Evolutionary conservation across 2,888 invertebrate genomes (phyloP).

Genomic region (Monopis laevigella): DNA sequence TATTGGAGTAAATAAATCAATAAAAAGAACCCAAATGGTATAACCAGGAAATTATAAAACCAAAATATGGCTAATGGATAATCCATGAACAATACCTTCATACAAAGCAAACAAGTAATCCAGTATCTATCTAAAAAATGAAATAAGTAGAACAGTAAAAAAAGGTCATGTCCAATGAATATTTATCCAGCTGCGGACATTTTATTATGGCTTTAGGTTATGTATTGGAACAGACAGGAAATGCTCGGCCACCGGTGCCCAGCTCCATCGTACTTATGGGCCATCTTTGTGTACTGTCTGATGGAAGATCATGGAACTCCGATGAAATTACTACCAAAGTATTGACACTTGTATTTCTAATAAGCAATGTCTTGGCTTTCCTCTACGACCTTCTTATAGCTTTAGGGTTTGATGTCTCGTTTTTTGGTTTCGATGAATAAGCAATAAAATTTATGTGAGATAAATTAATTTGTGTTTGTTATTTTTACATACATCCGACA

Average conservation of each 20-base stretch:
- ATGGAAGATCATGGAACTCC: conserved; percentile 31
- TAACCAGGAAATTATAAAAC: too few species aligned
- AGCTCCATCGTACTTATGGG: conserved; percentile 45
- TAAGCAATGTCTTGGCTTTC: conserved; percentile 39
- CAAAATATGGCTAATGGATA: too few species aligned
- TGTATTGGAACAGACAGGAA: conserved; percentile 37
- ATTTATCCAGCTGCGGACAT: conserved; percentile 42
- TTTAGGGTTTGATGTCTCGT: conserved; percentile 11
- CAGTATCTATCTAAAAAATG: too few species aligned
- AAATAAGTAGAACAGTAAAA: too few species aligned
- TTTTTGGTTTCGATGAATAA: neutral
- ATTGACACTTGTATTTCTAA: conserved; percentile 36
- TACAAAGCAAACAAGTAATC: too few species aligned
- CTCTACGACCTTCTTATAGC: conserved; percentile 33
- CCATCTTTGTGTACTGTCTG: conserved; percentile 37
- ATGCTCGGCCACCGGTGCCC: conserved; percentile 35
- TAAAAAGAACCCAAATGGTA: too few species aligned
- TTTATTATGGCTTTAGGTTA: conserved; percentile 46
- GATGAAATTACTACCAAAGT: conserved; percentile 30
- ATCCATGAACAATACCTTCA: too few species aligned
- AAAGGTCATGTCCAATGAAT: too few species aligned
- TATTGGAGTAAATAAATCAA: too few species aligned
- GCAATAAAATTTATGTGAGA: neutral
- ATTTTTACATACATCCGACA: neutral
- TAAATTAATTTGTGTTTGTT: neutral